Conservation (phyloP, 37 sponge, comb jelly and placozoan genomes). For the Ephydatia muelleri region DNA sequence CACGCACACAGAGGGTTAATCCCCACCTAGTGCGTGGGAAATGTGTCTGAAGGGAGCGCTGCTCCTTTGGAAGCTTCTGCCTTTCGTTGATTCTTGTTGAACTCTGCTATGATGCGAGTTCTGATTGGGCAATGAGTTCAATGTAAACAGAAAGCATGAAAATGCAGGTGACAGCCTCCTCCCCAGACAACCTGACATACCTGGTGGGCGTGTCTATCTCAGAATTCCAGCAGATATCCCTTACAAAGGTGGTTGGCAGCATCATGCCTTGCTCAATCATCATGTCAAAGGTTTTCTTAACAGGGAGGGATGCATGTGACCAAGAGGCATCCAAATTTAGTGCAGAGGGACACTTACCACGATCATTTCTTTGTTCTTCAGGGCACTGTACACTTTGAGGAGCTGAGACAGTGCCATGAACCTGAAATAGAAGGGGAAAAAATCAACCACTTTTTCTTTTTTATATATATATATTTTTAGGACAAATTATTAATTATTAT, state of each 20-base stretch:
- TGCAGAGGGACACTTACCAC: background rate
- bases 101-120: background rate
- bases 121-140: background rate
- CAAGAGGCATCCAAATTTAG: too few species aligned
- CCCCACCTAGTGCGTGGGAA: too few species aligned
- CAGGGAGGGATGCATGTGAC: background rate
- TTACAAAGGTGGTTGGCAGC: conserved; percentile 21
- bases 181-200: background rate
- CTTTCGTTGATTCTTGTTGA: background rate
- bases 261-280: conserved; percentile 18
- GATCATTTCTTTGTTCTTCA: conserved; percentile 3
- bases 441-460: background rate
- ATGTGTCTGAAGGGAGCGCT: too few species aligned
- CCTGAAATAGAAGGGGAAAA: background rate
- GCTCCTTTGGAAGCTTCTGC: background rate
- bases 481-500: too few species aligned
- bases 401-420: conserved; percentile 14
- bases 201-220: conserved; percentile 2
- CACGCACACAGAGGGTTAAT: too few species aligned
- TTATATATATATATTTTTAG: too few species aligned
- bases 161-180: background rate
- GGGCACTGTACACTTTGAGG: background rate
- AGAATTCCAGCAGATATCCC: conserved; percentile 11
- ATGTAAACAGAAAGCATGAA: background rate
- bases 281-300: conserved; percentile 25